phyloP scores from a whole-genome alignment of 2,113 vertebrate species.

The Vicugna pacos region DNA sequence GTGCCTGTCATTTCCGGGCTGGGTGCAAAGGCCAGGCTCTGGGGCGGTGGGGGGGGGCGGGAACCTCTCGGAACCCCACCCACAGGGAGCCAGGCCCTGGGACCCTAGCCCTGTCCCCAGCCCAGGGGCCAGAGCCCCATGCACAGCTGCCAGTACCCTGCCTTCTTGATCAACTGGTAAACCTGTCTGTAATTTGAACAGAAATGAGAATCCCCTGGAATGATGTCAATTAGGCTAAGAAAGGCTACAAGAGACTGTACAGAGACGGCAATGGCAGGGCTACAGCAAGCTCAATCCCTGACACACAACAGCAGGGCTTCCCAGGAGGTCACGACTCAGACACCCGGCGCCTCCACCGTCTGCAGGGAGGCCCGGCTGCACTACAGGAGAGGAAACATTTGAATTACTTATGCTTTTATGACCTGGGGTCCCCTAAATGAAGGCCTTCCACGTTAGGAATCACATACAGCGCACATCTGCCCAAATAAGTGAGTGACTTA shows the following conservation, averaged over 20 bases:
- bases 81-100: neutral
- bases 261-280: too few species aligned
- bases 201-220: neutral
- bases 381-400: rapidly evolving
- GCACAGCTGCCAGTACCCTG: neutral
- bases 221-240: neutral
- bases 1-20: neutral
- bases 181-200: neutral
- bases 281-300: rapidly evolving
- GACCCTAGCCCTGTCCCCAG: neutral
- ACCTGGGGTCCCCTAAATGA: rapidly evolving
- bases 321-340: rapidly evolving
- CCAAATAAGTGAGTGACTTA: neutral
- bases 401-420: rapidly evolving
- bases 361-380: neutral
- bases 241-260: neutral
- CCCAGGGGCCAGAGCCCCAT: neutral
- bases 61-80: neutral
- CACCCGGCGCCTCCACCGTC: rapidly evolving
- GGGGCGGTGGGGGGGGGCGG: neutral
- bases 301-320: rapidly evolving
- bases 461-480: neutral
- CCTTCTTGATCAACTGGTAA: neutral
- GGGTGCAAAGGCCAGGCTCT: neutral
- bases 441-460: neutral